These are phyloP conservation scores for Herminia tarsipennalis DNA, from an alignment of 2,888 invertebrate genomes.

Conservation along the genomic window DNA sequence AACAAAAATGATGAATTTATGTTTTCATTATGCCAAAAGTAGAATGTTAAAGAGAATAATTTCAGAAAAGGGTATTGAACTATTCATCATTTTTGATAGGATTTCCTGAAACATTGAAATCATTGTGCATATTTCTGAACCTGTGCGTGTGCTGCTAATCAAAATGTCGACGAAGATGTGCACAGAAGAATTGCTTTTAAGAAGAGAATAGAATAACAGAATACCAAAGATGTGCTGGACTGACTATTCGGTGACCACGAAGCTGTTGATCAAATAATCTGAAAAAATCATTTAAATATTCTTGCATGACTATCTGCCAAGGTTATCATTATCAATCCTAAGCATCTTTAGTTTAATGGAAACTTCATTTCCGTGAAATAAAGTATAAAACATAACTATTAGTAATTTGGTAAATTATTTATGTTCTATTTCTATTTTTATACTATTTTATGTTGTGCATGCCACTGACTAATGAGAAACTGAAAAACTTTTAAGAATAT, in stretches of 20 bases:
- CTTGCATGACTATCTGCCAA: constrained; percentile 42
- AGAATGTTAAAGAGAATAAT: constrained; percentile 9
- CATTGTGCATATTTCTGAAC: constrained; percentile 58
- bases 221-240: constrained; percentile 69
- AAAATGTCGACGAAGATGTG: constrained; percentile 67
- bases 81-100: constrained; percentile 64
- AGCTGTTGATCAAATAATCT: constrained; percentile 54
- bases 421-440: too few relatives aligned
- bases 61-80: background rate
- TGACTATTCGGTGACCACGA: constrained; percentile 57
- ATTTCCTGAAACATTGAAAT: constrained; percentile 59
- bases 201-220: constrained; percentile 57
- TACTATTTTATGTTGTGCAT: too few relatives aligned
- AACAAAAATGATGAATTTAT: constrained; percentile 63
- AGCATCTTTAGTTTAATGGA: too few relatives aligned
- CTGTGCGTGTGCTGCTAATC: constrained; percentile 73
- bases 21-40: background rate
- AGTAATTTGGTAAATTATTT: too few relatives aligned
- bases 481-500: too few relatives aligned
- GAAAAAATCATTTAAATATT: constrained; percentile 41
- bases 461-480: too few relatives aligned
- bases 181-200: constrained; percentile 64
- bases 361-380: too few relatives aligned
- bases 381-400: too few relatives aligned
- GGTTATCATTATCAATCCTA: constrained; percentile 8